Conservation (phyloP, 2,113 vertebrate species). For the Formicarius rufipectus region DNA sequence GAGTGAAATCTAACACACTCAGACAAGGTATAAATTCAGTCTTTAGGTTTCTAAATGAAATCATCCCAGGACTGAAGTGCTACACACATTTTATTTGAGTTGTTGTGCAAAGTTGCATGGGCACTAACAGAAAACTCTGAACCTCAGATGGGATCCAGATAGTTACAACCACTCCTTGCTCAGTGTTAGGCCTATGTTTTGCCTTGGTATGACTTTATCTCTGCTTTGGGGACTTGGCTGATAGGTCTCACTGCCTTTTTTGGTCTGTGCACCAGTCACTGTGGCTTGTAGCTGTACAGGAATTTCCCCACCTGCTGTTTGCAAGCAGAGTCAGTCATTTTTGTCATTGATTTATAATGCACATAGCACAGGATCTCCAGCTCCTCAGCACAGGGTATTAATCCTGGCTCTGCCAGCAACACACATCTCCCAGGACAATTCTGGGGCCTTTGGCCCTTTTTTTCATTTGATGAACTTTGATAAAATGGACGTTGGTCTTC, state of each 20-base stretch:
- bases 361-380: not conserved
- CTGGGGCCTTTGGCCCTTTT: not conserved
- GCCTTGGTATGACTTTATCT: not conserved
- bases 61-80: not conserved
- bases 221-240: not conserved
- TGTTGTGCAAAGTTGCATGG: not conserved
- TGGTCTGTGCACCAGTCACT: not conserved
- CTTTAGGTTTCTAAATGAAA: not conserved
- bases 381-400: not conserved
- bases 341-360: not conserved
- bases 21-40: not conserved
- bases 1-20: not conserved
- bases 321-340: not conserved
- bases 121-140: not conserved
- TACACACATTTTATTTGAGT: accelerated
- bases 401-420: not conserved
- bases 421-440: not conserved
- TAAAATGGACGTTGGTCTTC: not conserved
- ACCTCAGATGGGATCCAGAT: not conserved
- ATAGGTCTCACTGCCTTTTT: not conserved
- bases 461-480: not conserved
- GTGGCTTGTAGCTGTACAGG: not conserved
- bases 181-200: not conserved
- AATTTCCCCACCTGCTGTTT: not conserved
- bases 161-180: not conserved